Conservation (phyloP, 2,888 invertebrate species). For the Taphrorychus bicolor region DNA sequence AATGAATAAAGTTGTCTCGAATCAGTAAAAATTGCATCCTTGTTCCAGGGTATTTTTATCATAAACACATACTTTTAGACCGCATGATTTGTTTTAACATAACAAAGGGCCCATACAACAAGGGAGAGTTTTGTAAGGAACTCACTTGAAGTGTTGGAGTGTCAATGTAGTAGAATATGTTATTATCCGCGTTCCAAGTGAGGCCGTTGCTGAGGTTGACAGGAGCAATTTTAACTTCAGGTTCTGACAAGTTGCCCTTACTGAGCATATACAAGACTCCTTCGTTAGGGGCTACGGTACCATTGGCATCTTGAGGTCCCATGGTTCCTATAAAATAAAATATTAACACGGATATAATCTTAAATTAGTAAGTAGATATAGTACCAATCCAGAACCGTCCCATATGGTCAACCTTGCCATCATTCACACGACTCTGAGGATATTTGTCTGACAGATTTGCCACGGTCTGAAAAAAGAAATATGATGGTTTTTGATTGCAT, state of each 20-base stretch:
- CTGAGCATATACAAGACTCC: conserved; percentile 67
- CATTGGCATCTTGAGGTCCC: conserved; percentile 62
- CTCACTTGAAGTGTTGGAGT: conserved; percentile 69
- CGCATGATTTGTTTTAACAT: no score
- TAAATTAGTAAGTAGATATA: background rate
- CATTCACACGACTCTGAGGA: conserved; percentile 63
- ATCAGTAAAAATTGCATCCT: no score
- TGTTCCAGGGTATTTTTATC: no score
- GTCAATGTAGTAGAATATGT: conserved; percentile 80
- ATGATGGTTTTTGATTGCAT: no score
- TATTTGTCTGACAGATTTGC: conserved; percentile 59
- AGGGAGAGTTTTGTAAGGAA: no score
- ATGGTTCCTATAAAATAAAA: conserved; percentile 64
- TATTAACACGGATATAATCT: background rate
- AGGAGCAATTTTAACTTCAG: conserved; percentile 49
- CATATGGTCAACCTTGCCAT: conserved; percentile 65
- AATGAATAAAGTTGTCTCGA: no score
- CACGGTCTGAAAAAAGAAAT: no score
- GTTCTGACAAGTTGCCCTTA: conserved; percentile 48
- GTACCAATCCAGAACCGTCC: conserved; percentile 65
- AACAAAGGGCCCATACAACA: no score
- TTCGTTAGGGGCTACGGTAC: conserved; percentile 58
- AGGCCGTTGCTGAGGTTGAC: conserved; percentile 79
- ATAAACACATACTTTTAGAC: no score
- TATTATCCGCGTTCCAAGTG: conserved; percentile 75